Evolutionary conservation across 30 jellyfish, hydroid and myxozoan species (phyloP), one percentile per base, ranked within the genome.

Genomic region (Chironex yamaguchii): DNA sequence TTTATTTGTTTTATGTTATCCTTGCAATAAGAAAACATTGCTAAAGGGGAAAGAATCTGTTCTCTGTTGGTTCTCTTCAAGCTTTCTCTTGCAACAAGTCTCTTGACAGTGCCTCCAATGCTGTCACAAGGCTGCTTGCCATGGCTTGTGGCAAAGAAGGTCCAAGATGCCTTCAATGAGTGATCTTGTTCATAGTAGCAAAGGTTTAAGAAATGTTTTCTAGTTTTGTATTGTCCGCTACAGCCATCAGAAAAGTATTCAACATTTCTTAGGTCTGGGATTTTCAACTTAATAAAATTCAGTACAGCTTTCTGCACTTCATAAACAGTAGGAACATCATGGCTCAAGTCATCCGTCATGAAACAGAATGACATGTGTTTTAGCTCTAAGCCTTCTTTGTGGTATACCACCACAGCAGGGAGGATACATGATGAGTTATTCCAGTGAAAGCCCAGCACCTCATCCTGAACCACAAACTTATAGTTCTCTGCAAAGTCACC

Each of bases 401-500:
- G 72, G 49, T 89, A 89, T 13, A 89, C 79, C 68, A 88, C 91
- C 25, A 82, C 90, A 12, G 95, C 87, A 82, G 81, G 95, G 3
- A 80, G 82, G 24, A 95, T 81, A 80, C 97, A 80, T 12, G 34
- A 49, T 24, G 25, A 77, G 31, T 81, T 71, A 69, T 63, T 89
- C 97, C 97, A 89, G 62, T 81, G 92, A 42, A 28, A 89, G 48
- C 95, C 67, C 64, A 80, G 90, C 1, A 81, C 80, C 36, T 89
- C 97, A 82, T 90, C 97, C 72, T 82, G 96, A 0, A 81, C 71
- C 29, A 83, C 96, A 72, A 82, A 90, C 34, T 50, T 62, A 53
- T 52, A 82, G 82, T 82, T 90, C 62, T 81, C 97, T 6, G 96
- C 96, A 71, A 89, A 88, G 62, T 82, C 95, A 3, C 89, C 67